A percentile compares a stretch with the other conserved stretches of the same genome.
phyloP scores from a whole-genome alignment of 2,888 invertebrate species.

The Vanessa cardui region DNA sequence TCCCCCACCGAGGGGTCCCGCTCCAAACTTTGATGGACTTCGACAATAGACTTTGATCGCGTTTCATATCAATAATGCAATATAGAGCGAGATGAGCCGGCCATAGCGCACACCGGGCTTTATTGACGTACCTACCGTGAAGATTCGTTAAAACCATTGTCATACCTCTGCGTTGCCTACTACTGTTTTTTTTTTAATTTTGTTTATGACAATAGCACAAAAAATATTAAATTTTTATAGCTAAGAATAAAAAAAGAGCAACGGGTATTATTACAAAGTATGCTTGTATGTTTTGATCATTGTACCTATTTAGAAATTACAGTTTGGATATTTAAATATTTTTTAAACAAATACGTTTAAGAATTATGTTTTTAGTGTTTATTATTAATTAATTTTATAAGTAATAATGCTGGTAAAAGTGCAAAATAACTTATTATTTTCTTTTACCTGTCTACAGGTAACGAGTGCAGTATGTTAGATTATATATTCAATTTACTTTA shows the following conservation, averaged over 20 bases:
- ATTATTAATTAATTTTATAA: no score
- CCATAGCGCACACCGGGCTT: constrained; percentile 17
- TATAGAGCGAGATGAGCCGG: constrained; percentile 14
- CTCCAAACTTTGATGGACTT: constrained; percentile 42
- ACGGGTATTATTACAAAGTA: neutral
- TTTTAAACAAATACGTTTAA: no score
- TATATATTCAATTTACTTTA: no score
- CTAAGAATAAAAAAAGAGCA: neutral
- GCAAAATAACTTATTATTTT: no score
- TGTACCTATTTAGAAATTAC: neutral
- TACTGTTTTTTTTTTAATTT: constrained; percentile 1
- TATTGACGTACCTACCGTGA: constrained; percentile 8
- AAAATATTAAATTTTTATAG: neutral
- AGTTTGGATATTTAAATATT: neutral
- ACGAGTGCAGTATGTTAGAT: no score
- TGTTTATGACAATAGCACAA: neutral
- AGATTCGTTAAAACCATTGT: neutral
- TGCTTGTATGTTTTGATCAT: neutral
- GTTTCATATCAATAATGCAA: constrained; percentile 36
- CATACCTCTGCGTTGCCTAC: neutral
- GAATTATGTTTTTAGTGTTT: no score
- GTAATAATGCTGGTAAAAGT: no score
- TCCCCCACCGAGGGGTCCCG: constrained; percentile 16
- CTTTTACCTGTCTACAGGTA: no score
- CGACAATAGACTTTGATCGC: constrained; percentile 42